A percentile compares a stretch with the other conserved stretches of the same genome.
phyloP scores from a whole-genome alignment of 2,797 vertebrate genomes.

The Oceanodroma leucorhoa region DNA sequence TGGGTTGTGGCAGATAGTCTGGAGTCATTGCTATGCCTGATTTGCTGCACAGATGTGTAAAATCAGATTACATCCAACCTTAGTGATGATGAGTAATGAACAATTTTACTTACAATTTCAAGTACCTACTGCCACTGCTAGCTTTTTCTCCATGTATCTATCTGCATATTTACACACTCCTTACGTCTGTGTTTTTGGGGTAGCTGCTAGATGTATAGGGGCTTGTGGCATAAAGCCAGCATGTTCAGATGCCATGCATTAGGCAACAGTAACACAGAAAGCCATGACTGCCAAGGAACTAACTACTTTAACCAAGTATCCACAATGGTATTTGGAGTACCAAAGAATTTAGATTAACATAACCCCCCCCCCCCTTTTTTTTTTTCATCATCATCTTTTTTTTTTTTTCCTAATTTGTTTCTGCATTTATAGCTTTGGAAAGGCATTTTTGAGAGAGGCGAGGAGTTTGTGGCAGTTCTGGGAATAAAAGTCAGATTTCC shows the following conservation, averaged over 20 bases:
- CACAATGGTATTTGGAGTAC: not conserved
- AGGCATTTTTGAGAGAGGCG: not conserved
- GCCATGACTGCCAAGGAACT: not conserved
- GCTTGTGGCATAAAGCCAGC: not conserved
- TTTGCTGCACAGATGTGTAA: not conserved
- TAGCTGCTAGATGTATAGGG: not conserved
- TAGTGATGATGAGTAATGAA: not conserved
- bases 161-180: not conserved
- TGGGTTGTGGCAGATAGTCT: not conserved
- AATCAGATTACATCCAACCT: not conserved
- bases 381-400: not conserved
- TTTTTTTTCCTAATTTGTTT: not conserved
- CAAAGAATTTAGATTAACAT: not conserved
- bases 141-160: not conserved
- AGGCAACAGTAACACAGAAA: not conserved
- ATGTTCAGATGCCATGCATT: not conserved
- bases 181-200: not conserved
- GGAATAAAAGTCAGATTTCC: slow-evolving; percentile 17
- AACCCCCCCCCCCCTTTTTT: not conserved
- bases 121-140: not conserved
- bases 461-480: not conserved
- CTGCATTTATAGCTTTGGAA: not conserved
- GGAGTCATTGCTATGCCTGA: not conserved
- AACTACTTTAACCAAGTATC: not conserved
- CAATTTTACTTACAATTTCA: not conserved